These are phyloP conservation scores for Leucania comma DNA, from an alignment of 2,888 invertebrate species.

Conservation along the genomic window DNA sequence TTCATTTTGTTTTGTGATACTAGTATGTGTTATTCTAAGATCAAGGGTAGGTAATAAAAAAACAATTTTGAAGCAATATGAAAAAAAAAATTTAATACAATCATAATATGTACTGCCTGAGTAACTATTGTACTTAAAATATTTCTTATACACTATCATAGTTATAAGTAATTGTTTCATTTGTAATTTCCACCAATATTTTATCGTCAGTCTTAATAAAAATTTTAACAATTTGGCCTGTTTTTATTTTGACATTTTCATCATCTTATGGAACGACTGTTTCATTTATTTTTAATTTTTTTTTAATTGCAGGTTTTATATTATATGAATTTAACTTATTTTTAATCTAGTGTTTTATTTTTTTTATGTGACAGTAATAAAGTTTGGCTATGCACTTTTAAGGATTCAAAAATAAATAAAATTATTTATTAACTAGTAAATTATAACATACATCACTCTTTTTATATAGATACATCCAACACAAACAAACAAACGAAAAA, in stretches of 20 bases:
- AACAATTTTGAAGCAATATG: conserved; percentile 82
- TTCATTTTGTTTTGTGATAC: too few species aligned
- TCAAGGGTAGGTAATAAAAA: conserved; percentile 49
- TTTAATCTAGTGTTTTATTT: conserved; percentile 21
- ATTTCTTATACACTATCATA: conserved; percentile 72
- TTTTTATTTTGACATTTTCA: conserved; percentile 44
- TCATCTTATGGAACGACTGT: not conserved
- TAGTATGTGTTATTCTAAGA: conserved; percentile 5
- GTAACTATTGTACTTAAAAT: conserved; percentile 87
- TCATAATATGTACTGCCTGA: conserved; percentile 82
- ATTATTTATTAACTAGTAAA: conserved; percentile 66
- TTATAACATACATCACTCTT: conserved; percentile 71
- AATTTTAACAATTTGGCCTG: conserved; percentile 63
- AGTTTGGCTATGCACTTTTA: conserved; percentile 52
- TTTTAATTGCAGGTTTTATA: conserved; percentile 2
- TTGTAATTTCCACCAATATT: conserved; percentile 73
- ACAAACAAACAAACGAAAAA: conserved; percentile 68
- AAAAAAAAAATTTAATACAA: conserved; percentile 82
- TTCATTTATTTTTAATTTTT: not conserved
- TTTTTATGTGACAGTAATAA: conserved; percentile 40
- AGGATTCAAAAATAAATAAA: conserved; percentile 73
- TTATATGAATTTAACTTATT: conserved; percentile 16
- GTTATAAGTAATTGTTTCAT: conserved; percentile 68
- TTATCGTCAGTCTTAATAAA: conserved; percentile 77
- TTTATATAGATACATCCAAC: conserved; percentile 74